Percentiles rank a stretch among this genome's conserved stretches.
Conservation (phyloP, 2,888 invertebrate species). For the Sclerodermus sp. region DNA sequence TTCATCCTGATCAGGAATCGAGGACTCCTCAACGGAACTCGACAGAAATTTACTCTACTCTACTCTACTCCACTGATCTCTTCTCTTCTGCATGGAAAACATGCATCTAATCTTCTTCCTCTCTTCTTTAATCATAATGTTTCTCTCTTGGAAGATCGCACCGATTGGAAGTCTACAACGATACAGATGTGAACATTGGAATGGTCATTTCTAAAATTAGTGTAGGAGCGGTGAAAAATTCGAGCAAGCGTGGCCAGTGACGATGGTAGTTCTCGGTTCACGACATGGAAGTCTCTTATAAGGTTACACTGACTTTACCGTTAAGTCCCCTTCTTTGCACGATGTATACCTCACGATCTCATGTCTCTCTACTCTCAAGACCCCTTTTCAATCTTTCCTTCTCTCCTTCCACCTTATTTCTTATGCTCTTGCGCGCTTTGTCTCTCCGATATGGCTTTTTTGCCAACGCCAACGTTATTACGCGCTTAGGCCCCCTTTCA, state of each 20-base stretch:
- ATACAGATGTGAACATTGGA: too few relatives aligned
- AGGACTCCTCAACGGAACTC: too few relatives aligned
- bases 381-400: slow-evolving; percentile 3
- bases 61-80: too few relatives aligned
- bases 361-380: slow-evolving; percentile 33
- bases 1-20: too few relatives aligned
- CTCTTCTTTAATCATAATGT: too few relatives aligned
- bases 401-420: slow-evolving; percentile 11
- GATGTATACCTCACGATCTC: slow-evolving; percentile 29
- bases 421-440: slow-evolving; percentile 1
- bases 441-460: slow-evolving; percentile 12
- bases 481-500: slow-evolving; percentile 37
- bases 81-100: too few relatives aligned
- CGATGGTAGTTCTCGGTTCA: slow-evolving; percentile 9
- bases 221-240: slow-evolving; percentile 12
- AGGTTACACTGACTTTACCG: slow-evolving; percentile 51
- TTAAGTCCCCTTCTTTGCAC: slow-evolving; percentile 39
- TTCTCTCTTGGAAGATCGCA: too few relatives aligned
- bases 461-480: slow-evolving; percentile 27
- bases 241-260: slow-evolving; percentile 26
- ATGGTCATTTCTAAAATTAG: background rate
- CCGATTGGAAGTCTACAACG: too few relatives aligned
- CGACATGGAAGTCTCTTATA: slow-evolving; percentile 34
- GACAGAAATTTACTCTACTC: too few relatives aligned
- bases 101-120: too few relatives aligned